Percentiles rank a stretch among this genome's conserved stretches.
Evolutionary conservation across 2,888 invertebrate genomes (phyloP).

Genomic region (Callosobruchus maculatus): DNA sequence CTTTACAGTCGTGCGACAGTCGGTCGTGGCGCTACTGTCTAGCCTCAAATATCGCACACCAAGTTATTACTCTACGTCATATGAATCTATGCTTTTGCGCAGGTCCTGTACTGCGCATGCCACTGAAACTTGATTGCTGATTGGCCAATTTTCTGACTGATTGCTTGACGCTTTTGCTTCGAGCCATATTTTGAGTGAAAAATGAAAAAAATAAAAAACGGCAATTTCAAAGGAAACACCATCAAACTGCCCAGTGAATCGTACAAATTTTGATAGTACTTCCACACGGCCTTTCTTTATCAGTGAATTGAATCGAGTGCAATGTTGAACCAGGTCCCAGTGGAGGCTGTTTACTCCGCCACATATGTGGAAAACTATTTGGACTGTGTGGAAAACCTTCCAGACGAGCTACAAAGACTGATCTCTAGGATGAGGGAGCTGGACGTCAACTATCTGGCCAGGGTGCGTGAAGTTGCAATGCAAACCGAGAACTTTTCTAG

Average conservation of each 20-base stretch:
- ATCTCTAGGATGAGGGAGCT: constrained; percentile 90
- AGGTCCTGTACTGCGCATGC: background rate
- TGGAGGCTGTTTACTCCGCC: constrained; percentile 84
- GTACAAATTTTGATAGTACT: background rate
- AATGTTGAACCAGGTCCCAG: constrained; percentile 72
- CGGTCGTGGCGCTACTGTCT: no score
- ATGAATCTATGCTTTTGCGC: background rate
- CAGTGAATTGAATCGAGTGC: background rate
- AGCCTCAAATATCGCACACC: no score
- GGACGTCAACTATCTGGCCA: constrained; percentile 81
- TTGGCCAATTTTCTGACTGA: background rate
- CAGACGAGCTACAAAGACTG: constrained; percentile 90
- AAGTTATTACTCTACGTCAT: no score
- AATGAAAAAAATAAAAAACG: background rate
- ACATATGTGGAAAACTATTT: constrained; percentile 94
- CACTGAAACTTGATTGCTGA: background rate
- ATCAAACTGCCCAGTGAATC: background rate
- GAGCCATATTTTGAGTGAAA: background rate
- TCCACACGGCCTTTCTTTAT: background rate
- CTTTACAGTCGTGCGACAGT: no score
- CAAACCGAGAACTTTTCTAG: constrained; percentile 55
- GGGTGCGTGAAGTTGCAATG: constrained; percentile 72
- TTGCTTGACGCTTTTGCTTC: background rate
- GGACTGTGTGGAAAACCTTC: constrained; percentile 93
- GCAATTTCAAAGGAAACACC: background rate